Base-by-base conservation (phyloP, 2,797 vertebrate species). In the Staurois parvus region DNA sequence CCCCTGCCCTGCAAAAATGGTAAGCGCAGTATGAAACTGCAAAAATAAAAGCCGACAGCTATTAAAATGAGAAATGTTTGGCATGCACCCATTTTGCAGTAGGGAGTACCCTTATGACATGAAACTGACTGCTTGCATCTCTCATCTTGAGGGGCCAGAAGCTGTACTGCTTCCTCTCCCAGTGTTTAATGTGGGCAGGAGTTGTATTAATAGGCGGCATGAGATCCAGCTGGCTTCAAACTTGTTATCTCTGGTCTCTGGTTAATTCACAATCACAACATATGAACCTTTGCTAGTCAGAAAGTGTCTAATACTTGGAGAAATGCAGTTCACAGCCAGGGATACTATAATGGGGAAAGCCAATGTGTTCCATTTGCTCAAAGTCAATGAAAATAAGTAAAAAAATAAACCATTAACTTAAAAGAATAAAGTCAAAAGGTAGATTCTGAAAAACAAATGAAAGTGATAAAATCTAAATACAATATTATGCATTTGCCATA, bases 241-340 rank as follows among this genome's bases (percentile, higher is more conserved):
- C 59, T 28, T 91, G 68, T 91, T 91, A 88, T 91, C 90, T 88
- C 90, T 91, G 90, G 90, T 90, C 84, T 81, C 37, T 86, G 89
- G 88, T 83, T 0, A 0, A 89, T 0, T 79, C 86, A 3, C 1
- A 89, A 91, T 87, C 85, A 90, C 82, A 89, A 86, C 87, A 88
- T 74, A 83, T 45, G 85, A 91, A 84, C 85, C 88, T 89, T 86
- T 91, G 74, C 84, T 90, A 90, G 91, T 87, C 80, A 85, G 62
- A 78, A 87, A 67, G 84, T 81, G 91, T 89, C 84, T 84, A 88
- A 62, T 85, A 89, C 89, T 88, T 83, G 88, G 64, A 77, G 87
- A 88, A 91, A 88, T 6, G 62, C 1, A 1, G n/a, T 77, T 78
- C 83, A 78, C 45, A 67, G 62, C 75, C 67, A 28, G 70, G 52